Evolutionary conservation across 2,797 vertebrate species (phyloP).

Genomic region (Poeciliopsis paucimaculata): DNA sequence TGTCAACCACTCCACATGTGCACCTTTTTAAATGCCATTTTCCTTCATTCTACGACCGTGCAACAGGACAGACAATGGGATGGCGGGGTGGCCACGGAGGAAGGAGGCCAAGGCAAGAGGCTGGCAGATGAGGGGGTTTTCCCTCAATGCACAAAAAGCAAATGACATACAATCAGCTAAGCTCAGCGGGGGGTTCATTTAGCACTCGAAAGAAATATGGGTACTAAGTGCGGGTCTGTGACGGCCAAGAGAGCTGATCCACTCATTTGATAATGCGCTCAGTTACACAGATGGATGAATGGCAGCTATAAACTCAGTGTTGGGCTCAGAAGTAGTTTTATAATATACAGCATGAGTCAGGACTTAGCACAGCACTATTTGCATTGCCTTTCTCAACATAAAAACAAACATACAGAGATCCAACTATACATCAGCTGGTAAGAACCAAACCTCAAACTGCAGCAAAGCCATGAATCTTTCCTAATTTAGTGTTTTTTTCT

Average conservation of each 20-base stretch:
- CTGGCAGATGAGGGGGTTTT: conserved; percentile 40
- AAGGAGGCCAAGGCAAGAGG: conserved; percentile 29
- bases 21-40: conserved; percentile 82
- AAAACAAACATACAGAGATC: neutral
- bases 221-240: conserved; percentile 63
- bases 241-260: conserved; percentile 55
- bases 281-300: conserved; percentile 68
- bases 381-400: neutral
- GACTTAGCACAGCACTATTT: neutral
- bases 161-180: conserved; percentile 69
- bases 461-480: neutral
- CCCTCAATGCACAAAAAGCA: conserved; percentile 53
- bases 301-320: conserved; percentile 39
- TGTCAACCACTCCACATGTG: conserved; percentile 75
- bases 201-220: conserved; percentile 65
- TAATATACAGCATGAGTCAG: neutral
- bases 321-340: conserved; percentile 21
- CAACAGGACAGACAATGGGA: conserved; percentile 62
- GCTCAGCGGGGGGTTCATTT: conserved; percentile 70
- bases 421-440: neutral
- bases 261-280: conserved; percentile 63
- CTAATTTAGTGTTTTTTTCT: neutral
- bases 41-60: conserved; percentile 72
- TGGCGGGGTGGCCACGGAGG: conserved; percentile 23
- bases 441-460: neutral